These are phyloP conservation scores for Dolichotis patagonum DNA, from an alignment of 2,113 vertebrate species.

Conservation along the genomic window DNA sequence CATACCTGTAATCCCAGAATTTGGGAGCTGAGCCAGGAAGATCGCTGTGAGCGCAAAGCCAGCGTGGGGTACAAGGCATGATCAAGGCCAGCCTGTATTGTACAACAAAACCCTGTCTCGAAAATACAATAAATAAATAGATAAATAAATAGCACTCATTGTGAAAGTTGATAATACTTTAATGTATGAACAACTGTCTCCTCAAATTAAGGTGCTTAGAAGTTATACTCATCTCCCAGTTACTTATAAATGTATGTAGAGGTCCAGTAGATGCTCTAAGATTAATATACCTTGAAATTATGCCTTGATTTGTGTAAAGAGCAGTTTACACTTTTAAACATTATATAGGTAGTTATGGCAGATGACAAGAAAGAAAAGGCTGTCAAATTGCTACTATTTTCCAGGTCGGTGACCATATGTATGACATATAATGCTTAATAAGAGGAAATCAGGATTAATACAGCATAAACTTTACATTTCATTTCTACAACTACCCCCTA, in stretches of 20 bases:
- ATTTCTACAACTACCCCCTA: not conserved
- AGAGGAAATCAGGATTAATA: not conserved
- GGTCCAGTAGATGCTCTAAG: not conserved
- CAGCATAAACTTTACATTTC: not conserved
- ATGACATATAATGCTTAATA: not conserved
- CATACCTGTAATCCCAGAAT: too few species aligned
- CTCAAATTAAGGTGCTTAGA: not conserved
- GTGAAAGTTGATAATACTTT: not conserved
- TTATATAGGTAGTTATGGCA: not conserved
- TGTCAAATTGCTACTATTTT: not conserved
- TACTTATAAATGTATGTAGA: slow-evolving; percentile 15
- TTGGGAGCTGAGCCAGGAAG: too few species aligned
- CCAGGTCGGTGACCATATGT: not conserved
- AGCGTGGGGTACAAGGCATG: too few species aligned
- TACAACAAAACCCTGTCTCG: too few species aligned
- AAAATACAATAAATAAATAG: not conserved
- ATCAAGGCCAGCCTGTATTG: too few species aligned
- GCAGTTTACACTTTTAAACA: not conserved
- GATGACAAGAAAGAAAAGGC: not conserved
- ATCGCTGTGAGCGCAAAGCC: too few species aligned
- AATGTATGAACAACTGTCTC: not conserved
- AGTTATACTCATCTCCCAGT: not conserved
- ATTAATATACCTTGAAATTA: slow-evolving; percentile 49
- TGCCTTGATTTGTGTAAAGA: not conserved
- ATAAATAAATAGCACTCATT: not conserved